phyloP scores from a whole-genome alignment of 1,140 invertebrate genomes.

The Nylanderia fulva region DNA sequence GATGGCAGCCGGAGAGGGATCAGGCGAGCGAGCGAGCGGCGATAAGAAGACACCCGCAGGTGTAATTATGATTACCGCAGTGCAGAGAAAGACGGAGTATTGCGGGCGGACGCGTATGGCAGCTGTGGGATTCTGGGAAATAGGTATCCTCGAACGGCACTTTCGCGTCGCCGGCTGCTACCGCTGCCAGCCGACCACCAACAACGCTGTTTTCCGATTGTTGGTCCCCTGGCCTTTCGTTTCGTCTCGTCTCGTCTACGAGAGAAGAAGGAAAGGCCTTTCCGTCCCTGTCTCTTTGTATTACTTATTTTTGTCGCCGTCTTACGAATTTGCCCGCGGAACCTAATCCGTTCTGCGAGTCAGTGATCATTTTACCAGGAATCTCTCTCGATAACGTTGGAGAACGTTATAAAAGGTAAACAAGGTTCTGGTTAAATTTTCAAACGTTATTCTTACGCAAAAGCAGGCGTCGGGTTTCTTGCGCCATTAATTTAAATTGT shows the following conservation, averaged over 20 bases:
- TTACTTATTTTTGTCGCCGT: slow-evolving; percentile 36
- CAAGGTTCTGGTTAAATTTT: not conserved
- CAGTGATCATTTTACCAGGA: not conserved
- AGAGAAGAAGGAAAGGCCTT: too few relatives aligned
- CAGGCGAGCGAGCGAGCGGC: slow-evolving; percentile 62
- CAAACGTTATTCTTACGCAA: not conserved
- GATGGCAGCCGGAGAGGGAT: slow-evolving; percentile 63
- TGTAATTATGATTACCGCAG: slow-evolving; percentile 84
- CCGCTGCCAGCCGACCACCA: slow-evolving; percentile 68
- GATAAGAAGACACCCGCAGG: slow-evolving; percentile 84
- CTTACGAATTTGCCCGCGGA: not conserved
- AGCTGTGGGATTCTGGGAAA: slow-evolving; percentile 82
- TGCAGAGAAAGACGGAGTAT: slow-evolving; percentile 81
- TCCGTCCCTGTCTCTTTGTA: not conserved
- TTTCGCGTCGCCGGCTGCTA: slow-evolving; percentile 77
- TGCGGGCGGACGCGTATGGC: slow-evolving; percentile 82
- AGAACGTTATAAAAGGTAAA: not conserved
- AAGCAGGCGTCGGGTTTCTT: not conserved
- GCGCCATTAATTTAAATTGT: slow-evolving; percentile 58
- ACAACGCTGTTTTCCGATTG: slow-evolving; percentile 78
- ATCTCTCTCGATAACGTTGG: not conserved
- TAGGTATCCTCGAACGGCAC: slow-evolving; percentile 84
- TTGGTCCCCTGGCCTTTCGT: slow-evolving; percentile 75
- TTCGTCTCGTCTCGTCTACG: slow-evolving; percentile 26
- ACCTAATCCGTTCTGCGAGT: slow-evolving; percentile 22